Percentiles rank a stretch among this genome's conserved stretches.
Evolutionary conservation across 2,113 vertebrate genomes (phyloP).

Genomic region (Ovibos moschatus): DNA sequence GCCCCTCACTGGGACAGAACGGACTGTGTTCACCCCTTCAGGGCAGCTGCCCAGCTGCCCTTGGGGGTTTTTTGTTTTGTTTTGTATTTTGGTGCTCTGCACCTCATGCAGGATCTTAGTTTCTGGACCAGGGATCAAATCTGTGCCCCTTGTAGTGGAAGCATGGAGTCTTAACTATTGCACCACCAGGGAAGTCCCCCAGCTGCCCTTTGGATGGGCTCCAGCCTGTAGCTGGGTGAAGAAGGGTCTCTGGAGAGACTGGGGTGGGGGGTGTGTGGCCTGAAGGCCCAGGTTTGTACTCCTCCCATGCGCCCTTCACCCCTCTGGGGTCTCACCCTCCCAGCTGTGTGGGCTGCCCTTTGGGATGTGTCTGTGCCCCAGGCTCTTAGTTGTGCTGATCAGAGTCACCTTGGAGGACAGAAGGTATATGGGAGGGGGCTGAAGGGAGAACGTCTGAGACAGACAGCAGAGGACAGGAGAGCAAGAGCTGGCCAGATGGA

Average conservation of each 20-base stretch:
- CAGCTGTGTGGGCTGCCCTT: neutral
- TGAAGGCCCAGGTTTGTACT: neutral
- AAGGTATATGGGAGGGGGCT: neutral
- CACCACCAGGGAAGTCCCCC: neutral
- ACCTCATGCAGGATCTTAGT: neutral
- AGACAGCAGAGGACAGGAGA: neutral
- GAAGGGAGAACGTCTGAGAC: rapidly evolving
- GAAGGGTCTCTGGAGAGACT: neutral
- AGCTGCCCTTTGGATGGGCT: neutral
- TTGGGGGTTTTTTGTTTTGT: neutral
- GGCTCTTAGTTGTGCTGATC: neutral
- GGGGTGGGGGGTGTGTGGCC: neutral
- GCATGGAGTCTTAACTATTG: neutral
- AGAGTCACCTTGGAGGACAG: neutral
- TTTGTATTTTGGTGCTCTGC: neutral
- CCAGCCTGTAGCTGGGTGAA: neutral
- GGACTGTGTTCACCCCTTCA: neutral
- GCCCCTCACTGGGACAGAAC: neutral
- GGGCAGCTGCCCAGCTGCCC: neutral
- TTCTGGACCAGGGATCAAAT: neutral
- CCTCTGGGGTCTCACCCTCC: neutral
- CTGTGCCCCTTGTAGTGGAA: neutral
- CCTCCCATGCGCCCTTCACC: neutral
- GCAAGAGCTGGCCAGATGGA: neutral
- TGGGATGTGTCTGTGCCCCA: neutral